phyloP scores from a whole-genome alignment of 2,888 invertebrate species.

The Volucella zonaria region DNA sequence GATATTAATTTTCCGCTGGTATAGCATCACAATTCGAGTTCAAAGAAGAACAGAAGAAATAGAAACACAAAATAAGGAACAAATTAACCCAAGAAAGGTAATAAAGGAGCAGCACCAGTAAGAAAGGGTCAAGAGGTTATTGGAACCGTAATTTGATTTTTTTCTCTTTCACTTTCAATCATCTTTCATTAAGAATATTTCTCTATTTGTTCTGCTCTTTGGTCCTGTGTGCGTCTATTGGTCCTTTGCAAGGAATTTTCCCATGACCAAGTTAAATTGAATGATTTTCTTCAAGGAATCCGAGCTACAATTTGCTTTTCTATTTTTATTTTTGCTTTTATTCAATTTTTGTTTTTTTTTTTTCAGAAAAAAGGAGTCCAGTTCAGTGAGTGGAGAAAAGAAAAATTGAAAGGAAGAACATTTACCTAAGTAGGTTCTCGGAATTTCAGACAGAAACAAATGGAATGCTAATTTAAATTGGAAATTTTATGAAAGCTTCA shows the following conservation, averaged over 20 bases:
- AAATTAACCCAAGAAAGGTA: not conserved
- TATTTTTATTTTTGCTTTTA: too few relatives aligned
- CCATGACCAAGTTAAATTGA: conserved; percentile 4
- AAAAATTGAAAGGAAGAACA: too few relatives aligned
- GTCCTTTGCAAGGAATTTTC: conserved; percentile 17
- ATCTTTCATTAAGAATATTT: conserved; percentile 18
- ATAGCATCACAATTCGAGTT: not conserved
- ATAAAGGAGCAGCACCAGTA: conserved; percentile 1
- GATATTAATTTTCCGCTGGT: not conserved
- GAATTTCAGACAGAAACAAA: too few relatives aligned
- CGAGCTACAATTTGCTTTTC: conserved; percentile 15
- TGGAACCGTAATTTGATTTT: conserved; percentile 24
- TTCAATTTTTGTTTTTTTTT: too few relatives aligned
- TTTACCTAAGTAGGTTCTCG: too few relatives aligned
- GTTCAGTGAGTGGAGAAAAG: too few relatives aligned
- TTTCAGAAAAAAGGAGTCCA: too few relatives aligned
- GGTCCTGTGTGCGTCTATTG: not conserved
- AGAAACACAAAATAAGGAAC: too few relatives aligned
- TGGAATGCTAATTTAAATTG: too few relatives aligned
- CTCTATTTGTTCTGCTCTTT: not conserved
- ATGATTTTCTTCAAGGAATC: not conserved
- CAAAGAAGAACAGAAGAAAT: not conserved
- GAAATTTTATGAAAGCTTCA: too few relatives aligned
- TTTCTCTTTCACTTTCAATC: not conserved
- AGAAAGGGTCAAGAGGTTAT: conserved; percentile 21